Percentiles rank a stretch among this genome's conserved stretches.
These are phyloP conservation scores for Penaeus vannamei DNA, from an alignment of 1,140 invertebrate species.

Conservation along the genomic window DNA sequence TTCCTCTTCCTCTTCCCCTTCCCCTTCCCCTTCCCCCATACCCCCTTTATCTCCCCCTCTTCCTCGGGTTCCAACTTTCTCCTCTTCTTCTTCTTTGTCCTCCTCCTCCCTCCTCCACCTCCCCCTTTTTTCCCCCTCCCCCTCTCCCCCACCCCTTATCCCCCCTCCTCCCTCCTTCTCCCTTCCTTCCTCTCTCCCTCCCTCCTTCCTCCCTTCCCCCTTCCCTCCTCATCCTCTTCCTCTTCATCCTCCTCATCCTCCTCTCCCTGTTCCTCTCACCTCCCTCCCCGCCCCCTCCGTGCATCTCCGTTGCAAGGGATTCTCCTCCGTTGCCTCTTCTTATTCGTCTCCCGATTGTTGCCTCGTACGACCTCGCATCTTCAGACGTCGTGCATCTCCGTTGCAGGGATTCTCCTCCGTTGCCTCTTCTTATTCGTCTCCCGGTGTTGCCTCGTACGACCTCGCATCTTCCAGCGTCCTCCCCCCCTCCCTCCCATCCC, in stretches of 20 bases:
- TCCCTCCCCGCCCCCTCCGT: not conserved
- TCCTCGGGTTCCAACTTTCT: not conserved
- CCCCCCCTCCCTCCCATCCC: too few species aligned
- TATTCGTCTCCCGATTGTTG: too few species aligned
- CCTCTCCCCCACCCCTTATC: not conserved
- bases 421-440: too few species aligned
- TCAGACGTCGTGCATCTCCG: too few species aligned
- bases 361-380: too few species aligned
- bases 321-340: not conserved
- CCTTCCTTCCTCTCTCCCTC: too few species aligned
- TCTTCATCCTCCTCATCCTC: not conserved
- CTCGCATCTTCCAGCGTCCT: too few species aligned
- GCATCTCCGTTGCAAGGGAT: not conserved
- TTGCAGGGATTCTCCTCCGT: too few species aligned
- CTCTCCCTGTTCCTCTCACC: not conserved
- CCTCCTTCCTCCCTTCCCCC: not conserved
- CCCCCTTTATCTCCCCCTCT: not conserved
- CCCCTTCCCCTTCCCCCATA: not conserved
- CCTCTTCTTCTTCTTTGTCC: not conserved
- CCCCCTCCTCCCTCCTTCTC: not conserved
- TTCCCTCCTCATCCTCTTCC: not conserved
- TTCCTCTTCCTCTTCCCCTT: not conserved
- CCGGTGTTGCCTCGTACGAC: too few species aligned
- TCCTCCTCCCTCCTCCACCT: conserved; percentile 29
- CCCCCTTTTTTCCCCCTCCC: not conserved